Conservation (phyloP, 2,113 vertebrate species). For the Dromaius novaehollandiae region DNA sequence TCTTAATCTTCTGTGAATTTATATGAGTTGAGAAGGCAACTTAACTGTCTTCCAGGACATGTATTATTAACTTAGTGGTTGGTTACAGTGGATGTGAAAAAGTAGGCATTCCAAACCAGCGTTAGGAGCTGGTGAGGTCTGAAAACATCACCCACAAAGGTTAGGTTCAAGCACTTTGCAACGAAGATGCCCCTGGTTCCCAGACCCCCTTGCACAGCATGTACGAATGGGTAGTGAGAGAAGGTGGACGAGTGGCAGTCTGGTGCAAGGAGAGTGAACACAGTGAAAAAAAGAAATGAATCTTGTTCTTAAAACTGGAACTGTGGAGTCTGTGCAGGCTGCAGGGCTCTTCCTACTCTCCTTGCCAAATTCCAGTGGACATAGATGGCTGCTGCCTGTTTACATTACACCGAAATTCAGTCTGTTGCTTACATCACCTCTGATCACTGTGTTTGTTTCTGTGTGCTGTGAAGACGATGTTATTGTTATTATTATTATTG, state of each 20-base stretch:
- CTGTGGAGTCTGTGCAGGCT: neutral
- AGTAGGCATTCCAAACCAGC: neutral
- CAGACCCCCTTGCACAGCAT: neutral
- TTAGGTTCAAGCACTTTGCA: neutral
- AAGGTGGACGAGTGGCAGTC: neutral
- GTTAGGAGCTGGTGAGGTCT: neutral
- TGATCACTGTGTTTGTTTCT: neutral
- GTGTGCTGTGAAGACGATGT: neutral
- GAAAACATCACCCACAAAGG: neutral
- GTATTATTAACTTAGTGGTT: neutral
- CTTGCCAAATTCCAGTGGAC: neutral
- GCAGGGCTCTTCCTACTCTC: neutral
- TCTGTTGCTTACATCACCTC: neutral
- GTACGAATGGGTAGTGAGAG: neutral
- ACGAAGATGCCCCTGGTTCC: rapidly evolving
- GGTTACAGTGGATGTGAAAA: neutral
- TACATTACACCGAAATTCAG: neutral
- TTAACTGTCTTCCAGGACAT: neutral
- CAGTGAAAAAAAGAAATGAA: neutral
- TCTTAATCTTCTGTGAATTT: neutral
- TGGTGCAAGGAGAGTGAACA: neutral
- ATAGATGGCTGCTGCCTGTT: neutral
- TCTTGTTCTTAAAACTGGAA: neutral
- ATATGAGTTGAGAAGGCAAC: neutral
- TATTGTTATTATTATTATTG: neutral